Evolutionary conservation across 1,140 invertebrate genomes (phyloP).

Genomic region (Wiebesia pumilae): DNA sequence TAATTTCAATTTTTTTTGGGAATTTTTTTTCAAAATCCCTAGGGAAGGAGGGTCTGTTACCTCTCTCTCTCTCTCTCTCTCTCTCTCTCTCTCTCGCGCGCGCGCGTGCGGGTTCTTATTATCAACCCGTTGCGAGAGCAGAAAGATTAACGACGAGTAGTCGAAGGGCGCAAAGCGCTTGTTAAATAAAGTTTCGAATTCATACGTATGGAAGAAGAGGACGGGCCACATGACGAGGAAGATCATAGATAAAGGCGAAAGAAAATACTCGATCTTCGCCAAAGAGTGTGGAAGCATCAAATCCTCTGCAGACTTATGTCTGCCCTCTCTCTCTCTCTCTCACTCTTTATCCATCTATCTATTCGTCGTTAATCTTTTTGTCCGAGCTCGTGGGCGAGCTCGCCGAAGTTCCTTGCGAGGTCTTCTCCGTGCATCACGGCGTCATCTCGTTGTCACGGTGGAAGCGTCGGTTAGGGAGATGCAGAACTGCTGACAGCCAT

Average conservation of each 20-base stretch:
- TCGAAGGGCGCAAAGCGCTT: neutral
- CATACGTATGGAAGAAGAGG: conserved; percentile 7
- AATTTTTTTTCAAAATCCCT: neutral
- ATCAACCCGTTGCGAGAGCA: neutral
- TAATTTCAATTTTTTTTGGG: neutral
- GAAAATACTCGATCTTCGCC: neutral
- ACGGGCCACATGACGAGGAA: neutral
- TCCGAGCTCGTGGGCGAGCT: neutral
- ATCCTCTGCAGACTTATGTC: neutral
- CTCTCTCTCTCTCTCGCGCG: too few relatives aligned
- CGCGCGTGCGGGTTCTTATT: neutral
- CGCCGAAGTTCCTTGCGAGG: neutral
- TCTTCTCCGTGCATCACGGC: neutral
- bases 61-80: too few relatives aligned
- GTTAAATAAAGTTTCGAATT: neutral
- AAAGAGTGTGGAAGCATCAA: neutral
- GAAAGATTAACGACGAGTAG: conserved; percentile 24
- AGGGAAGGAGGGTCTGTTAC: neutral
- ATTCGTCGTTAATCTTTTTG: conserved; percentile 2
- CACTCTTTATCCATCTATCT: neutral
- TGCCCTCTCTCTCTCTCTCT: neutral
- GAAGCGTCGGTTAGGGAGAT: conserved; percentile 23
- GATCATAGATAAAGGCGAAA: neutral
- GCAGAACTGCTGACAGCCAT: conserved; percentile 72
- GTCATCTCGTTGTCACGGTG: conserved; percentile 24